phyloP scores from a whole-genome alignment of 2,888 invertebrate species.

The Masnerella sp. region DNA sequence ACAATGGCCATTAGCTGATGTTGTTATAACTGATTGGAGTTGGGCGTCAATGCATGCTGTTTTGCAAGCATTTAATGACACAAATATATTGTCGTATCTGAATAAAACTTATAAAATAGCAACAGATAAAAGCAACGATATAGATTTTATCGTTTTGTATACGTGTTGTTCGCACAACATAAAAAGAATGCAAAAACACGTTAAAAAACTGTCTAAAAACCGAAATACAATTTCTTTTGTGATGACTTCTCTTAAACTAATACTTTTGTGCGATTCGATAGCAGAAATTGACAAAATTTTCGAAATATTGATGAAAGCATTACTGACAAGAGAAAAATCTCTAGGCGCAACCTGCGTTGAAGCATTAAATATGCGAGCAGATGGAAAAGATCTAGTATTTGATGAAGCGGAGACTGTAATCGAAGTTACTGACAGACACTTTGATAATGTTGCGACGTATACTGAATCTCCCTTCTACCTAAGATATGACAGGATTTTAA shows the following conservation, averaged over 20 bases:
- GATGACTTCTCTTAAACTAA: conserved; percentile 1
- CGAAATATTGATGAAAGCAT: not conserved
- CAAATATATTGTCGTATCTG: not conserved
- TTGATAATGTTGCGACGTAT: not conserved
- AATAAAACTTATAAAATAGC: not conserved
- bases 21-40: conserved; percentile 3
- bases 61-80: not conserved
- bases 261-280: not conserved
- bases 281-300: conserved; percentile 4
- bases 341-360: not conserved
- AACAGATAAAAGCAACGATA: not conserved
- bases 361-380: not conserved
- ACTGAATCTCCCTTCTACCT: conserved; percentile 8
- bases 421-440: not conserved
- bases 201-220: not conserved
- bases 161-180: no score
- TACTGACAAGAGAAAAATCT: not conserved
- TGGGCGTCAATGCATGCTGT: conserved; percentile 2
- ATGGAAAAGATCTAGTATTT: no score
- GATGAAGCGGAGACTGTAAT: not conserved
- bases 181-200: conserved; percentile 2
- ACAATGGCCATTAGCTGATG: conserved; percentile 2
- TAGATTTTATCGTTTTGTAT: conserved; percentile 4
- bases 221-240: no score
- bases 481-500: not conserved